A percentile compares a stretch with the other conserved stretches of the same genome.
Evolutionary conservation across 2,797 vertebrate species (phyloP).

Genomic region (Mastacembelus armatus): DNA sequence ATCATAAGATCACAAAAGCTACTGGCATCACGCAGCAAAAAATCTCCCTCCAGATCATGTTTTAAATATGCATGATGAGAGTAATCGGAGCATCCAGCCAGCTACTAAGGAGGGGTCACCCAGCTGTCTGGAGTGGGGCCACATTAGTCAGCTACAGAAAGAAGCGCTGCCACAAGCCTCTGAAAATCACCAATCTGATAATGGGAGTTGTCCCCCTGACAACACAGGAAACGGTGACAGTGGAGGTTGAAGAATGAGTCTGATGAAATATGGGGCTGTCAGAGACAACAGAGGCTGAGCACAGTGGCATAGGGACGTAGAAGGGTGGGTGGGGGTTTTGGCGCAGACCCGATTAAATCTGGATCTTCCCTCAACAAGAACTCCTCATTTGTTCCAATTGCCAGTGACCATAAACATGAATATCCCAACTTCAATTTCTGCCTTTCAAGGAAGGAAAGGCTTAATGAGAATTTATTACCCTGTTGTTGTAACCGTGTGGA

Average conservation of each 20-base stretch:
- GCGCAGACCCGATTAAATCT: conserved; percentile 55
- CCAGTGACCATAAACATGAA: conserved; percentile 71
- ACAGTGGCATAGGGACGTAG: conserved; percentile 49
- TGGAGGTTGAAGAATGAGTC: conserved; percentile 61
- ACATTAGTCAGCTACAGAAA: conserved; percentile 56
- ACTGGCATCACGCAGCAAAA: conserved; percentile 37
- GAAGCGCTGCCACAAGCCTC: conserved; percentile 61
- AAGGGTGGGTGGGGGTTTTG: conserved; percentile 4
- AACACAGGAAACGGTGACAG: conserved; percentile 66
- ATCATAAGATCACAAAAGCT: conserved; percentile 30
- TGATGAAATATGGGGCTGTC: conserved; percentile 75
- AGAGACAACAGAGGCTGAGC: conserved; percentile 57
- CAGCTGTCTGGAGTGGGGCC: conserved; percentile 66
- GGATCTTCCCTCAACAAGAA: conserved; percentile 61
- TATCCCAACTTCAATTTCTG: conserved; percentile 68
- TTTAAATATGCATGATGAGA: conserved; percentile 44
- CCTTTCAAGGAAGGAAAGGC: conserved; percentile 62
- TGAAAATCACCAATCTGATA: conserved; percentile 74
- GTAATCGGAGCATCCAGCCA: conserved; percentile 45
- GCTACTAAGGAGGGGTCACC: conserved; percentile 61
- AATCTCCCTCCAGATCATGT: conserved; percentile 46
- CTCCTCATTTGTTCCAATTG: conserved; percentile 80
- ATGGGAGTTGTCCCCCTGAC: conserved; percentile 63
- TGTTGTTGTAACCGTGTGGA: conserved; percentile 57
- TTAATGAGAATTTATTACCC: conserved; percentile 82